Evolutionary conservation across 2,888 invertebrate species (phyloP).

Genomic region (Galeruca laticollis): DNA sequence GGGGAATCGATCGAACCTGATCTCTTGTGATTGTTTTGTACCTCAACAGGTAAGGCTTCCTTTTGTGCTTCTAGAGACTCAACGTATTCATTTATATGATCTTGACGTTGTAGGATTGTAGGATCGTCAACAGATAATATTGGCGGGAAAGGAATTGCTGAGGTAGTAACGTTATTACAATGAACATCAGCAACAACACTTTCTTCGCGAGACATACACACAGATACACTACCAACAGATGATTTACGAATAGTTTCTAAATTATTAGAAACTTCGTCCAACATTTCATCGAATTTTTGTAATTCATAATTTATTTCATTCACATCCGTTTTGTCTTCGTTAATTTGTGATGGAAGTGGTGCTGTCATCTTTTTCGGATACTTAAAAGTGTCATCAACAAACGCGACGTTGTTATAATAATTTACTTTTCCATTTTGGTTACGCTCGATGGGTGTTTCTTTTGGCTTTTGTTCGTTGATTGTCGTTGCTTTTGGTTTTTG

Average conservation of each 20-base stretch:
- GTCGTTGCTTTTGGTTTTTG: conserved; percentile 45
- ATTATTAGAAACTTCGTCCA: conserved; percentile 48
- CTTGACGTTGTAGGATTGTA: background rate
- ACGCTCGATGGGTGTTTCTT: conserved; percentile 27
- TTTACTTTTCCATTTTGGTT: conserved; percentile 22
- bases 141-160: conserved; percentile 34
- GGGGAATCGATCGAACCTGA: conserved; percentile 24
- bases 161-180: conserved; percentile 66
- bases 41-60: background rate
- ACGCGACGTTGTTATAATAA: conserved; percentile 34
- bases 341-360: conserved; percentile 40
- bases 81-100: background rate
- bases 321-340: conserved; percentile 42
- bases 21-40: background rate
- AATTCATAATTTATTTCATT: conserved; percentile 48
- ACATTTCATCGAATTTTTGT: conserved; percentile 51
- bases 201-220: conserved; percentile 61
- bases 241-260: conserved; percentile 50
- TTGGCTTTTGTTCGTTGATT: conserved; percentile 46
- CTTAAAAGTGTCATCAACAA: conserved; percentile 23
- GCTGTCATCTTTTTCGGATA: conserved; percentile 43
- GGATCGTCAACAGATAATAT: background rate
- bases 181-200: conserved; percentile 72
- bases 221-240: conserved; percentile 55
- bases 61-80: conserved; percentile 12